A percentile compares a stretch with the other conserved stretches of the same genome.
Evolutionary conservation across 2,113 vertebrate species (phyloP).

Genomic region (Trematocara marginatum): DNA sequence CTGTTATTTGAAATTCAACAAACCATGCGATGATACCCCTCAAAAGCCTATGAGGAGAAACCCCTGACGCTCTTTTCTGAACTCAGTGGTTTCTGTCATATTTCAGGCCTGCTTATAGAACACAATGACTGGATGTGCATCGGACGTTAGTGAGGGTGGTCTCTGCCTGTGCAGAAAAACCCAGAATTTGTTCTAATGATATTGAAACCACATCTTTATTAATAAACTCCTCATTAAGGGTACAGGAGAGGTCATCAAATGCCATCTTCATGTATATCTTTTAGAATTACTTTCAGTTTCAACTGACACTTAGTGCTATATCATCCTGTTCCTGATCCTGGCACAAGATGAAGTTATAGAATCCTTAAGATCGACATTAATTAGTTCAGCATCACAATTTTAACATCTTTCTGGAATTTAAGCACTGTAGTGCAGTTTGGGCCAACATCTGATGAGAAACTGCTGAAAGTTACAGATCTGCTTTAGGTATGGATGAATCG

Average conservation of each 20-base stretch:
- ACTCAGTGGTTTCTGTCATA: not conserved
- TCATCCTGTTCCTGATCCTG: not conserved
- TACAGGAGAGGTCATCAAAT: not conserved
- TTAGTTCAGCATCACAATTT: not conserved
- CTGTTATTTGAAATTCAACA: not conserved
- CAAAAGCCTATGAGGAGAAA: not conserved
- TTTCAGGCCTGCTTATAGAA: not conserved
- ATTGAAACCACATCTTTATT: not conserved
- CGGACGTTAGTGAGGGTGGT: not conserved
- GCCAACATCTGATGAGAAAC: not conserved
- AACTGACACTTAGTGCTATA: not conserved
- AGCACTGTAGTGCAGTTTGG: not conserved
- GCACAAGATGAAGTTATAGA: not conserved
- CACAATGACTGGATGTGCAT: not conserved
- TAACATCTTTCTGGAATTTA: not conserved
- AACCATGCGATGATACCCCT: not conserved
- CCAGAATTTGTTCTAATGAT: not conserved
- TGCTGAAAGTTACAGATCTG: not conserved
- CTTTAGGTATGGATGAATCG: not conserved
- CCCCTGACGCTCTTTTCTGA: not conserved
- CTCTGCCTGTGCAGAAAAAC: not conserved
- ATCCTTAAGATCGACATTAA: not conserved
- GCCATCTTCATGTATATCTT: not conserved
- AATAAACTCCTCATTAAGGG: not conserved
- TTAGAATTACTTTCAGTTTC: not conserved